Conservation (phyloP, 1,140 invertebrate species). For the Drosophila rhopaloa region DNA sequence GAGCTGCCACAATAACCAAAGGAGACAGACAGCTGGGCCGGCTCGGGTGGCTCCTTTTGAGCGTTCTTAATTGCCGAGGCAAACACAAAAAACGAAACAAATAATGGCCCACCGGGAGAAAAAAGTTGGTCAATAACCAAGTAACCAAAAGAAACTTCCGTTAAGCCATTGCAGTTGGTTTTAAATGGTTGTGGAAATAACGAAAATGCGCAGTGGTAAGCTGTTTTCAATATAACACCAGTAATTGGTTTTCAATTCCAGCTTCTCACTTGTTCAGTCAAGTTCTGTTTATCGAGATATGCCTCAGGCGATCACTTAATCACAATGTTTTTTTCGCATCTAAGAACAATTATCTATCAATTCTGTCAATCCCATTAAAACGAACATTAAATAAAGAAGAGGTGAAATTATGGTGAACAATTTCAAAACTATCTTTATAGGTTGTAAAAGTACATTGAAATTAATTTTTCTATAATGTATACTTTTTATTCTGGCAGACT, state of each 20-base stretch:
- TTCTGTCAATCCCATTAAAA: too few species aligned
- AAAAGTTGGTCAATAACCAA: slow-evolving; percentile 12
- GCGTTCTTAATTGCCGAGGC: slow-evolving; percentile 63
- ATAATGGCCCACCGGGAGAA: slow-evolving; percentile 13
- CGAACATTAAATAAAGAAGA: too few species aligned
- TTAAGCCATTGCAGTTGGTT: background rate
- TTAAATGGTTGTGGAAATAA: slow-evolving; percentile 1
- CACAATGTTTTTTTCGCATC: too few species aligned
- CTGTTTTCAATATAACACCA: background rate
- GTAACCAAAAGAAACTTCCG: slow-evolving; percentile 8
- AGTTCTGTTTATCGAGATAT: too few species aligned
- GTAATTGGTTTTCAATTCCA: background rate
- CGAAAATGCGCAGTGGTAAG: background rate
- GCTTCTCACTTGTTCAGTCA: background rate
- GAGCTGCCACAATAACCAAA: slow-evolving; percentile 35
- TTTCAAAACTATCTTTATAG: too few species aligned
- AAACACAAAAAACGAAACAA: slow-evolving; percentile 35
- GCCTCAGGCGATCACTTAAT: too few species aligned
- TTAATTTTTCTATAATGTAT: too few species aligned
- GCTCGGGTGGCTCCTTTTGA: slow-evolving; percentile 38
- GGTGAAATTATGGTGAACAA: too few species aligned
- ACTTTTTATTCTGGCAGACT: too few species aligned
- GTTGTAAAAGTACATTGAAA: too few species aligned
- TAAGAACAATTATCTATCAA: too few species aligned
- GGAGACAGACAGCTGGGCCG: slow-evolving; percentile 17